Base-by-base conservation (phyloP, 2,888 invertebrate species). In the Nyleta sp. region DNA sequence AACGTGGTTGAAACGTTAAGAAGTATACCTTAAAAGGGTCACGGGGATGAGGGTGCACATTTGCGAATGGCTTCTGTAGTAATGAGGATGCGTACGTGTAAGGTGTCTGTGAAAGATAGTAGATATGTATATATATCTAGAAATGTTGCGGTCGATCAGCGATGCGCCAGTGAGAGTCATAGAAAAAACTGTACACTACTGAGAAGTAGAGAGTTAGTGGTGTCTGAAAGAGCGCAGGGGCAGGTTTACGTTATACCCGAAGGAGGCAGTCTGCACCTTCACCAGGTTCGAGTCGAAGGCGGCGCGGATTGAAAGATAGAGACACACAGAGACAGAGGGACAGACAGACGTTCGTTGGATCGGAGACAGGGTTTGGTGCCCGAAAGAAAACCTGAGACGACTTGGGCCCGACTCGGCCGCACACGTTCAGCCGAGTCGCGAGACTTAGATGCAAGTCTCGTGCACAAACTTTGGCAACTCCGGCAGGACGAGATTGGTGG, bases 401-500 rank as follows among this genome's bases (percentile, higher is more conserved):
- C 20, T 44, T 59, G 42, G 31, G 17, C 35, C 35, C 35, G 35
- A 48, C 6, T 28, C 28, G 28, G 10, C 28, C 28, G 24, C 3
- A 7, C 7, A 4, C 28, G 28, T 28, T 28, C 10, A 7, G 7
- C 4, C n/a, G 52, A 53, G 28, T 15, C 31, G 38, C 7, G 44
- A n/a, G 38, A 55, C 82, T 92, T 93, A 95, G 88, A 95, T 95
- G 91, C 94, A 94, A 87, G 94, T 94, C 90, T 95, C 95, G 92
- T 94, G 94, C 91, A 94, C 94, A 91, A 94, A 92, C 91, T 93
- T 93, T 83, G 93, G 92, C 91, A 93, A 91, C 89, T 94, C 93
- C 87, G 92, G 92, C 86, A 92, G 91, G 80, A 87, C 86, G 72
- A 88, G 84, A 88, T 91, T 91, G 85, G 91, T 91, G 84, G 91